Evolutionary conservation across 2,113 vertebrate genomes (phyloP).

Genomic region (Pyrgilauda ruficollis): DNA sequence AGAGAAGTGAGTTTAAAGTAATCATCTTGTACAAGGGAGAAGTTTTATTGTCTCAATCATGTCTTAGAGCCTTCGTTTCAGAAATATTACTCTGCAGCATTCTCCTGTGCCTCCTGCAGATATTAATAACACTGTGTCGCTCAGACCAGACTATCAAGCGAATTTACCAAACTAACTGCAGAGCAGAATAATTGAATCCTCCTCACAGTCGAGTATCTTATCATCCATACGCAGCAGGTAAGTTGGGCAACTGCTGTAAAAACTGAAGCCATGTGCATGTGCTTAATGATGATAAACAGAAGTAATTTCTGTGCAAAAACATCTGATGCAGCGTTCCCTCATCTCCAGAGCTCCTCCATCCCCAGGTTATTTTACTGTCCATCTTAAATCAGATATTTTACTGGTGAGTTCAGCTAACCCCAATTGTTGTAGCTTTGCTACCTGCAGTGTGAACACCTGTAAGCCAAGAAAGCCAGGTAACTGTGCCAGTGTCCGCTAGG

Average conservation of each 20-base stretch:
- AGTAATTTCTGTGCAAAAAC: neutral
- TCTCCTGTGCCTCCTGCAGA: slow-evolving; percentile 13
- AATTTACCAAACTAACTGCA: slow-evolving; percentile 21
- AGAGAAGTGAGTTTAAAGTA: neutral
- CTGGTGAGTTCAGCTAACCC: neutral
- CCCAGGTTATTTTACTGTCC: neutral
- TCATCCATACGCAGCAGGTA: neutral
- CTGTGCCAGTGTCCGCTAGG: accelerated
- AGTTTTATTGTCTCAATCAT: neutral
- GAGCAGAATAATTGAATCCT: slow-evolving; percentile 31
- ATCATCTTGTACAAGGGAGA: neutral
- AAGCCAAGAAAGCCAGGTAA: neutral
- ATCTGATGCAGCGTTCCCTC: neutral
- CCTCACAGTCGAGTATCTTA: slow-evolving; percentile 8
- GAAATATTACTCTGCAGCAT: neutral
- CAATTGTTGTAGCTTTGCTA: neutral
- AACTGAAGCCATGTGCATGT: neutral
- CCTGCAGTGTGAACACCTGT: neutral
- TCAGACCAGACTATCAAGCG: neutral
- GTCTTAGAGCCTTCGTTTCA: slow-evolving; percentile 12
- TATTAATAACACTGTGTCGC: neutral
- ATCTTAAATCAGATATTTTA: neutral
- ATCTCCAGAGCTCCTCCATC: neutral
- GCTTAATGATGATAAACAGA: slow-evolving; percentile 22
- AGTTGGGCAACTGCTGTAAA: neutral